Evolutionary conservation across 2,888 invertebrate species (phyloP), one percentile per base, ranked within the genome.

Genomic region (Eupithecia insigniata): DNA sequence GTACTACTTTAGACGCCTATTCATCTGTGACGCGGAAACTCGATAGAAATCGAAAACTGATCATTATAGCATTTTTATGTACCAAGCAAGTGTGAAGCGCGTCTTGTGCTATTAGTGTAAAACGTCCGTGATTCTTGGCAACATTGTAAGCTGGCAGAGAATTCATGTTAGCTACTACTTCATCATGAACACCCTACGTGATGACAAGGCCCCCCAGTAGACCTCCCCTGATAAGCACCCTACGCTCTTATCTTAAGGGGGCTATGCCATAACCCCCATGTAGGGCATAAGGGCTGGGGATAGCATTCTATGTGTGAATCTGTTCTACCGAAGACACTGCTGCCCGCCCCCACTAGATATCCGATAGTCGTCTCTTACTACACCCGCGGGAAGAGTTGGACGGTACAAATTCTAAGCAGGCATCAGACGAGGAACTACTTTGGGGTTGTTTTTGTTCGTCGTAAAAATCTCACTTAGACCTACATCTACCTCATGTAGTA

Each of bases 41-140:
- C 68, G 14, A 55, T 61, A 73, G 77, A 77, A 76, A 77, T 77
- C 72, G 77, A 77, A 77, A 77, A 77, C 77, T 75, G 43, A 70
- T 75, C 69, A 74, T 77, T 77, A 76, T 5, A 67, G 43, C 71
- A 71, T 75, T 77, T 77, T 73, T 72, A 72, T 72, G 67, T 70
- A 69, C 30, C 72, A 51, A 66, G 72, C 62, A 46, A 69, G 69
- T 74, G 69, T 71, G 71, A 70, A 65, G 69, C 62, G 28, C 58
- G 67, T 66, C 65, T 64, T 61, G 34, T 61, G 28, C 34, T 46
- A 71, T 71, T 69, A 71, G 39, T 36, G 71, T 34, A 71, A 71
- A 73, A 69, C 32, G 22, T 18, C 22, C 28, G 30, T 32, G 36
- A n/a, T 36, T 22, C 10, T n/a, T 58, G 46, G 55, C 65, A 65